A percentile compares a stretch with the other conserved stretches of the same genome.
Conservation (phyloP, 2,113 vertebrate species). For the Riparia riparia region DNA sequence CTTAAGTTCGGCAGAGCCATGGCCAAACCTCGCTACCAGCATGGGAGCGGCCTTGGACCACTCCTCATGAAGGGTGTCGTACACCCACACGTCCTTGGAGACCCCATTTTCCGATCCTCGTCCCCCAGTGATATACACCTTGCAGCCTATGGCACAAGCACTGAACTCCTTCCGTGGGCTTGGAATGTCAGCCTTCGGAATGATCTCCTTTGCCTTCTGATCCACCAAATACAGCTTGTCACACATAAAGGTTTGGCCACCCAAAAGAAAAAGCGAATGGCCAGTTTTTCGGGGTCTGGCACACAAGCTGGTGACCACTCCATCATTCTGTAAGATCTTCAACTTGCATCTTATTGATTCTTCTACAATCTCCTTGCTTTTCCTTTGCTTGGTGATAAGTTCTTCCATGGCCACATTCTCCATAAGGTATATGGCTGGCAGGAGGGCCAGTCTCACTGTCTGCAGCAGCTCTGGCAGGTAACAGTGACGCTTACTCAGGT, state of each 20-base stretch:
- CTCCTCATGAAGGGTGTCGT: slow-evolving; percentile 85
- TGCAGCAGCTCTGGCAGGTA: slow-evolving; percentile 80
- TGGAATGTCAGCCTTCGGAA: slow-evolving; percentile 85
- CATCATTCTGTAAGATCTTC: slow-evolving; percentile 85
- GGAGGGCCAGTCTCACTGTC: slow-evolving; percentile 81
- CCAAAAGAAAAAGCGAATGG: slow-evolving; percentile 83
- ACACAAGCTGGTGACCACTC: slow-evolving; percentile 84
- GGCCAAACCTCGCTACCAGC: slow-evolving; percentile 85
- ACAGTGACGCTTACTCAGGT: slow-evolving; percentile 82
- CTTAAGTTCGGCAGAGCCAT: slow-evolving; percentile 84
- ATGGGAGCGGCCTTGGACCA: slow-evolving; percentile 86
- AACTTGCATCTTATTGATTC: slow-evolving; percentile 85
- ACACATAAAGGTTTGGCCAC: slow-evolving; percentile 87
- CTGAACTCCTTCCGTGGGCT: slow-evolving; percentile 86
- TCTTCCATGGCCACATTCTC: slow-evolving; percentile 86
- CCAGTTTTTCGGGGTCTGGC: slow-evolving; percentile 84
- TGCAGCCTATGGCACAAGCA: slow-evolving; percentile 85
- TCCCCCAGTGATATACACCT: slow-evolving; percentile 85
- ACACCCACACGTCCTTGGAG: slow-evolving; percentile 86
- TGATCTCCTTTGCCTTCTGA: slow-evolving; percentile 86
- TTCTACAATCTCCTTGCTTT: slow-evolving; percentile 85
- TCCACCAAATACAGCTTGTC: slow-evolving; percentile 86
- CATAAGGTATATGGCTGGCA: slow-evolving; percentile 87
- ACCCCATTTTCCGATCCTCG: slow-evolving; percentile 84
- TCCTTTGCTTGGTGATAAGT: slow-evolving; percentile 83